These are phyloP conservation scores for Dendrophyllia cribrosa DNA, from an alignment of 64 coral and sea anemone genomes.

Conservation along the genomic window DNA sequence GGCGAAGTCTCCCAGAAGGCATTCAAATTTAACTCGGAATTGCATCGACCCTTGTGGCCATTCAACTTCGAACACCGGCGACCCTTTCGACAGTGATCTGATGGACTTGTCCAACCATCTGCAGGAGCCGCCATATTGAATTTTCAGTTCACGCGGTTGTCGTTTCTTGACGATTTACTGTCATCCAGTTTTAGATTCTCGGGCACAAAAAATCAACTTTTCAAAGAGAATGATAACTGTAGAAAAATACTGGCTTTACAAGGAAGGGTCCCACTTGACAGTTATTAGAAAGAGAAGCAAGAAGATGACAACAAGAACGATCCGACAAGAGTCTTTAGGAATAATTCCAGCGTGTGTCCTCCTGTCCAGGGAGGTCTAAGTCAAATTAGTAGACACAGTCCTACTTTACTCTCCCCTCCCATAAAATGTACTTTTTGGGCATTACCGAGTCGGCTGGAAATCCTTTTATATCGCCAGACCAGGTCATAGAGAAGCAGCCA, in stretches of 20 bases:
- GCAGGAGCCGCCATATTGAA: too few species aligned
- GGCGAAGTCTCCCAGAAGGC: too few species aligned
- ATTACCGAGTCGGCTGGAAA: background rate
- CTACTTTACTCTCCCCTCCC: conserved; percentile 35
- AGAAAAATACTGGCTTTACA: conserved; percentile 18
- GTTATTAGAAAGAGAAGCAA: too few species aligned
- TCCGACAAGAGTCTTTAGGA: background rate
- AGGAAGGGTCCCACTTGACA: too few species aligned
- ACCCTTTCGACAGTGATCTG: too few species aligned
- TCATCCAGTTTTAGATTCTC: conserved; percentile 9
- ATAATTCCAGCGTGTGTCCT: too few species aligned
- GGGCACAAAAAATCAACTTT: background rate
- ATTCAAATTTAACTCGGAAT: conserved; percentile 30
- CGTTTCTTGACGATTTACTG: conserved; percentile 60
- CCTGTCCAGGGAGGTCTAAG: conserved; percentile 44
- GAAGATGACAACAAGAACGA: too few species aligned
- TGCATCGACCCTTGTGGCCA: conserved; percentile 66
- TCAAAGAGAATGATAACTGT: conserved; percentile 16
- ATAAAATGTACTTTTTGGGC: conserved; percentile 43
- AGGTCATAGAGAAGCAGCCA: conserved; percentile 7
- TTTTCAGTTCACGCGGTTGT: too few species aligned
- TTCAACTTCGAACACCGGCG: conserved; percentile 49
- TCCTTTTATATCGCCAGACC: background rate
- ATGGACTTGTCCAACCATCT: too few species aligned
- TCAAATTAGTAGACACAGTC: conserved; percentile 27